Conservation (phyloP, 2,888 invertebrate species). For the Leucozona laternaria region DNA sequence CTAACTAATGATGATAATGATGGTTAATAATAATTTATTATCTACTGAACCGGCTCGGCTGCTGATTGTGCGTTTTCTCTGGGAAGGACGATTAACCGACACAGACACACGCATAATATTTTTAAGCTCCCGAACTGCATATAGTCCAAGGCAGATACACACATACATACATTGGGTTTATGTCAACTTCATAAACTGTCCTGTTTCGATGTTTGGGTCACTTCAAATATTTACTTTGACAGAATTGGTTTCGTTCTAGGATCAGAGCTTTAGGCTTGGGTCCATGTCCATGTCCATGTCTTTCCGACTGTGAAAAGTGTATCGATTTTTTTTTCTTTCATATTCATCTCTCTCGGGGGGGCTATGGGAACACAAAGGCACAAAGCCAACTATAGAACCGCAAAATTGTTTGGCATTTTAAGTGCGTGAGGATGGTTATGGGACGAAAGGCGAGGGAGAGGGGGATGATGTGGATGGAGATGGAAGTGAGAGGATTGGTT, state of each 20-base stretch:
- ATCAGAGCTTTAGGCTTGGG: slow-evolving; percentile 7
- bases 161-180: background rate
- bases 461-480: background rate
- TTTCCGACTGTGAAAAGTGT: background rate
- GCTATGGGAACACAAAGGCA: background rate
- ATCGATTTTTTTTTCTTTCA: slow-evolving; percentile 1
- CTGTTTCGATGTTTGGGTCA: slow-evolving; percentile 4
- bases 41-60: background rate
- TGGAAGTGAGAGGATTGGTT: background rate
- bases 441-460: background rate
- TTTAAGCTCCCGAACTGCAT: background rate
- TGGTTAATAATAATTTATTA: slow-evolving; percentile 11
- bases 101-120: slow-evolving; percentile 3
- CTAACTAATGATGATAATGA: background rate
- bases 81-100: slow-evolving; percentile 19
- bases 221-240: slow-evolving; percentile 17
- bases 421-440: slow-evolving; percentile 43
- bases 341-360: background rate
- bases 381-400: slow-evolving; percentile 39
- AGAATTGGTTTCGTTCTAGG: slow-evolving; percentile 17
- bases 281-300: slow-evolving; percentile 5
- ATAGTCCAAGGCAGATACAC: background rate
- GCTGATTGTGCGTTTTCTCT: background rate
- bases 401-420: slow-evolving; percentile 54
- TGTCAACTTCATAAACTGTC: slow-evolving; percentile 19